A percentile compares a stretch with the other conserved stretches of the same genome.
Conservation (phyloP, 2,797 vertebrate genomes). For the Nannoperca australis region DNA sequence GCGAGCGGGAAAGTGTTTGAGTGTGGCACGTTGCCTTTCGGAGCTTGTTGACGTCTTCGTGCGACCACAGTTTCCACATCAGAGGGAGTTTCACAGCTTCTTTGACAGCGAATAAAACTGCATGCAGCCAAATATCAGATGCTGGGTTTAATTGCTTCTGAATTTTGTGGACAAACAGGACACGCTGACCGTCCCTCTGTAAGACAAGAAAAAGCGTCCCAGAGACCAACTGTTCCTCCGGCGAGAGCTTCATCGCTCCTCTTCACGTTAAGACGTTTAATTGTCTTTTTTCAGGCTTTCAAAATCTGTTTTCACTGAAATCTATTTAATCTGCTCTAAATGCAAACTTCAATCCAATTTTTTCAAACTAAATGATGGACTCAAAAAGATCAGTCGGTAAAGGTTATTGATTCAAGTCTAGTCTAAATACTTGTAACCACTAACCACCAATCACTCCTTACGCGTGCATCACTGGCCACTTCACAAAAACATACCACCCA, state of each 20-base stretch:
- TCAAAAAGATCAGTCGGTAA: background rate
- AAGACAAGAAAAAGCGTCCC: background rate
- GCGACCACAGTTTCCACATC: conserved; percentile 83
- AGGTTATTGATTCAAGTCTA: background rate
- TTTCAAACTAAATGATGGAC: background rate
- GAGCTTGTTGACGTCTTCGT: conserved; percentile 58
- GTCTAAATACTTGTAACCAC: background rate
- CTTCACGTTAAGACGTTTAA: background rate
- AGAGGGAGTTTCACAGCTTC: conserved; percentile 75
- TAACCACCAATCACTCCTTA: conserved; percentile 18
- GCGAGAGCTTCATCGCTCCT: background rate
- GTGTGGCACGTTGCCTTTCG: conserved; percentile 8
- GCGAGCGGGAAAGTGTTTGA: conserved; percentile 39
- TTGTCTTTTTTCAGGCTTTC: background rate
- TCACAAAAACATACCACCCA: conserved; percentile 18
- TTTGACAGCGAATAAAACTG: conserved; percentile 41
- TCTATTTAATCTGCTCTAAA: background rate
- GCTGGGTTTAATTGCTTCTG: background rate
- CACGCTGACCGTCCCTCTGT: background rate
- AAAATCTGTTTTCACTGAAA: background rate
- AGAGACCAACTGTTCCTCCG: background rate
- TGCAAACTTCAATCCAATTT: background rate
- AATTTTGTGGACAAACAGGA: conserved; percentile 2
- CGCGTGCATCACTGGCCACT: conserved; percentile 12
- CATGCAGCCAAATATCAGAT: conserved; percentile 39